Conservation (phyloP, 2,888 invertebrate species). For the Heteromyza rotundicornis region DNA sequence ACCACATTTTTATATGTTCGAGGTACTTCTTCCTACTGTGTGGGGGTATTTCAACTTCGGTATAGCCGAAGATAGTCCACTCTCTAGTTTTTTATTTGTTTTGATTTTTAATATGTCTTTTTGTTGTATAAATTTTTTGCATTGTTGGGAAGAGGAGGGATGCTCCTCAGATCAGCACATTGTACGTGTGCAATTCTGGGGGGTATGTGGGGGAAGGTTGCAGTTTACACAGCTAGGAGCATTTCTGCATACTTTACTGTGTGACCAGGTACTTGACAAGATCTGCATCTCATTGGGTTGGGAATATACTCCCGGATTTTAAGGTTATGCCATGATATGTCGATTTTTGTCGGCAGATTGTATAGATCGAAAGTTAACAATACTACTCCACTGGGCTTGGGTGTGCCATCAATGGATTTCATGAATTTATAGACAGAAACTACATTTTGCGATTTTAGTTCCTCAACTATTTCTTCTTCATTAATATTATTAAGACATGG, state of each 20-base stretch:
- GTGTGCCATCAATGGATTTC: constrained; percentile 6
- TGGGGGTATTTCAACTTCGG: too few relatives aligned
- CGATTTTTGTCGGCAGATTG: constrained; percentile 6
- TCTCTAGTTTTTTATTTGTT: constrained; percentile 15
- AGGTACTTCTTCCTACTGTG: too few relatives aligned
- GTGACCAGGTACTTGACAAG: constrained; percentile 27
- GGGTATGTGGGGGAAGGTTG: constrained; percentile 12
- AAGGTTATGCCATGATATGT: constrained; percentile 22
- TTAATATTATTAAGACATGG: constrained; percentile 20
- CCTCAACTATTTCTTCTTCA: constrained; percentile 22
- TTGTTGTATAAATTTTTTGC: constrained; percentile 12
- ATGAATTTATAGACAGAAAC: constrained; percentile 13
- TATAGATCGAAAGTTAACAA: constrained; percentile 22
- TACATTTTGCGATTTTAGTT: constrained; percentile 18
- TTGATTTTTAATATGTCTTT: constrained; percentile 15
- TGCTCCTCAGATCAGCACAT: constrained; percentile 16
- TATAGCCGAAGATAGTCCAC: too few relatives aligned
- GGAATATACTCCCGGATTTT: constrained; percentile 25
- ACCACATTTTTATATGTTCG: too few relatives aligned
- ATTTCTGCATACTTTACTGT: constrained; percentile 22
- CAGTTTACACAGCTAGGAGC: constrained; percentile 10
- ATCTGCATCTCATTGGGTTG: constrained; percentile 29
- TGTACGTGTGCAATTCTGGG: constrained; percentile 9
- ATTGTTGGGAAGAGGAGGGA: constrained; percentile 13
- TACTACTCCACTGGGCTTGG: constrained; percentile 17